Conservation (phyloP, 2,888 invertebrate genomes). For the Eugnorisma glareosa region DNA sequence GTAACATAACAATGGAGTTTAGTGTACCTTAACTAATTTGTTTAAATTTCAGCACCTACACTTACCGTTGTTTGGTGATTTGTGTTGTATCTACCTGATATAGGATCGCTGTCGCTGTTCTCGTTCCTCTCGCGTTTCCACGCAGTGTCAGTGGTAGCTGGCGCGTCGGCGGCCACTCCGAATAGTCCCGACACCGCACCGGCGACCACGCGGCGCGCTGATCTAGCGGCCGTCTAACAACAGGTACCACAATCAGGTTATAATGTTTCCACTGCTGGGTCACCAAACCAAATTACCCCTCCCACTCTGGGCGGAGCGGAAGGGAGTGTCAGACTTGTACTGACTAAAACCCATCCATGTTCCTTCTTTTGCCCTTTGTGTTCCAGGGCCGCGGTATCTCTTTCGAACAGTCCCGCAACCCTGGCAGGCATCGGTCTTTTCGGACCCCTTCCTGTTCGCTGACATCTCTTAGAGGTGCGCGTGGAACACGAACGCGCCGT, state of each 20-base stretch:
- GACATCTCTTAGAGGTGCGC: too few species aligned
- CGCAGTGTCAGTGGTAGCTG: slow-evolving; percentile 80
- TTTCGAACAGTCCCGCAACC: too few species aligned
- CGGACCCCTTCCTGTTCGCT: too few species aligned
- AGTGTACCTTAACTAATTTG: neutral
- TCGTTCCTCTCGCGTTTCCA: slow-evolving; percentile 86
- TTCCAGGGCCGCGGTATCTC: too few species aligned
- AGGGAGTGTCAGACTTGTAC: too few species aligned
- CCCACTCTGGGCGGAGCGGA: too few species aligned
- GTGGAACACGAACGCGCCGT: too few species aligned
- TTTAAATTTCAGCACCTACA: neutral
- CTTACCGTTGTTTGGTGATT: neutral
- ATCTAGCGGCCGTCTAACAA: slow-evolving; percentile 78
- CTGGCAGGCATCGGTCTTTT: too few species aligned
- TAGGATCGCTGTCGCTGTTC: slow-evolving; percentile 92
- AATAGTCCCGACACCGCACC: slow-evolving; percentile 87
- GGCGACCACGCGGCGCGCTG: slow-evolving; percentile 84
- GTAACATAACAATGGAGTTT: slow-evolving; percentile 16
- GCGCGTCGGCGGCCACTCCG: slow-evolving; percentile 87
- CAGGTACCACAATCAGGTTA: neutral
- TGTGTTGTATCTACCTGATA: slow-evolving; percentile 88
- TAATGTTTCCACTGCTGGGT: neutral
- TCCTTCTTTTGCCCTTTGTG: too few species aligned
- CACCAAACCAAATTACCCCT: too few species aligned
- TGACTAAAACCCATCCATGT: too few species aligned